Base-by-base conservation (phyloP, 1,140 invertebrate genomes). In the Lordiphosa clarofinis region DNA sequence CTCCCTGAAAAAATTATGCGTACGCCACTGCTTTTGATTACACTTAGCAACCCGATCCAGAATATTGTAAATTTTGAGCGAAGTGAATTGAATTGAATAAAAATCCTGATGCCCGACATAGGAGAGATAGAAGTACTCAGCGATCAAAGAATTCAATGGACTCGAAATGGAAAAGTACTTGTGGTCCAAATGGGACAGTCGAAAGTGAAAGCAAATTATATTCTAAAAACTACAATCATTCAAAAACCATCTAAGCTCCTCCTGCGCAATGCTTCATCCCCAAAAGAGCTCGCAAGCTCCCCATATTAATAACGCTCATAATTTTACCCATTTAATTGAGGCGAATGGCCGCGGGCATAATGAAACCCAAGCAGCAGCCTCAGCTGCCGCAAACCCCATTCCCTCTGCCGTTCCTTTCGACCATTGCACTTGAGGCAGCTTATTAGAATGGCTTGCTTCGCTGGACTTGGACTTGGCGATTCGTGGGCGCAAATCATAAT, bases 401-500 rank as follows among this genome's bases (percentile, higher is more conserved):
- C 42, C 15, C 13, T 15, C 21, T n/a, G 35, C 15, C 36, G n/a
- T 19, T 21, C 35, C 56, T 21, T 40, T 13, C 37, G 50, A 43
- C 60, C 70, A 61, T 61, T 75, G 70, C 78, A 73, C 69, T 84
- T 78, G 60, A 78, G 73, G 79, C 69, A 59, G 73, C 79, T 84
- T 78, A 84, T 84, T 84, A 84, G 81, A 70, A 70, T 58, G 59
- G 57, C 50, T 64, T 56, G 56, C 56, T 58, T 78, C 42, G 73
- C 42, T 73, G 64, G 36, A 52, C 40, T 69, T 43, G 65, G 54
- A 78, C 59, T 53, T 42, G 19, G 19, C 47, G 49, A 73, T 43
- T 61, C 53, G 65, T 55, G 52, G 62, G 76, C 74, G 59, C 74
- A 78, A 84, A 78, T 84, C 73, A 84, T 84, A 84, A 84, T 84